A percentile compares a stretch with the other conserved stretches of the same genome.
Conservation (phyloP, 2,113 vertebrate genomes). For the Edolisoma coerulescens region DNA sequence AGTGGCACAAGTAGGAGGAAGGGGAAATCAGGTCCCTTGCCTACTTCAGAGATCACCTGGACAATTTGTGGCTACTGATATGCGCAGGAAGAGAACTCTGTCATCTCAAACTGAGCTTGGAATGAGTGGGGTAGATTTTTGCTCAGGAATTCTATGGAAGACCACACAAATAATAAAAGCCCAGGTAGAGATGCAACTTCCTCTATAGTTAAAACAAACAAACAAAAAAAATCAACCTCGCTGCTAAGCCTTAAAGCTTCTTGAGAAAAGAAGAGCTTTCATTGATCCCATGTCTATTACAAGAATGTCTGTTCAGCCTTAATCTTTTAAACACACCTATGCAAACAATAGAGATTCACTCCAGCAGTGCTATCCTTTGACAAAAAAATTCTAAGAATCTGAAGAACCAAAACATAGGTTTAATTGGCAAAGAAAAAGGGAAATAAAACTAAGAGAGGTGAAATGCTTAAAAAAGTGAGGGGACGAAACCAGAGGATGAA, state of each 20-base stretch:
- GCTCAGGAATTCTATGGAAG: not conserved
- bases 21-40: not conserved
- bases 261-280: conserved; percentile 19
- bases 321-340: conserved; percentile 44
- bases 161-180: not conserved
- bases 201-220: not conserved
- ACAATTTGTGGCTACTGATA: not conserved
- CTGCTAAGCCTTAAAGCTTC: conserved; percentile 29
- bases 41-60: not conserved
- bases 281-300: conserved; percentile 23
- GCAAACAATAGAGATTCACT: conserved; percentile 25
- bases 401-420: not conserved
- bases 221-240: not conserved
- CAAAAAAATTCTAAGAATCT: not conserved
- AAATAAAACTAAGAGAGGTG: not conserved
- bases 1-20: not conserved
- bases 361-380: not conserved
- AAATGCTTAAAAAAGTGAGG: not conserved
- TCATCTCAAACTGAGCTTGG: not conserved
- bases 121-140: not conserved
- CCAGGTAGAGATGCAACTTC: not conserved
- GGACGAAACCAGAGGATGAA: not conserved
- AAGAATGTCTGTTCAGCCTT: conserved; percentile 23
- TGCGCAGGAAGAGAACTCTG: not conserved
- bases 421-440: not conserved